Base-by-base conservation (phyloP, 37 sponge, comb jelly and placozoan genomes). In the Axinella damicornis region DNA sequence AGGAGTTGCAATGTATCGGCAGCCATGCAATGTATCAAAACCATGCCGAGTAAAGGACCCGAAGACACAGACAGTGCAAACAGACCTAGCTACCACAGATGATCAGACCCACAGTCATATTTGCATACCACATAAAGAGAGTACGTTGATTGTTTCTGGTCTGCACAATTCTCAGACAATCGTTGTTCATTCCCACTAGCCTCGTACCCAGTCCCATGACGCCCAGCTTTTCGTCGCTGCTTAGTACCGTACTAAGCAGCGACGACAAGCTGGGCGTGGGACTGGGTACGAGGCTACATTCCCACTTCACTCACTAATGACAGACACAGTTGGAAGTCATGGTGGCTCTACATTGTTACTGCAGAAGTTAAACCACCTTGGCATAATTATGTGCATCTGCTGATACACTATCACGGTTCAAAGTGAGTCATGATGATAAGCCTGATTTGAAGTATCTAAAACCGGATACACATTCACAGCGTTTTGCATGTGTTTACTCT, bases 341-440 rank as follows among this genome's bases (percentile, higher is more conserved):
- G 79, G 79, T 38, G 79, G 79, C 53, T 64, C 79, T 21, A 5
- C 39, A 37, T 53, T 79, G 37, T 34, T 79, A 25, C 37, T 79
- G 25, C 28, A 58, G 22, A 33, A 34, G 2, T 65, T 79, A 33
- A 79, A 79, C 31, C 38, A 52, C 13, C 21, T 79, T 11, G 79
- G 79, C 15, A 30, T n/a, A n/a, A n/a, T n/a, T 79, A 30, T 79
- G 79, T 58, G 33, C 79, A 2, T 79, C 79, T 30, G 28, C 22
- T 1, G 79, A 79, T 65, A 58, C 63, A 33, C 78, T 79, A 30
- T n/a, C 39, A 37, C 79, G 79, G 14, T 79, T 64, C 38, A 62
- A 36, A 37, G 65, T 65, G 2, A 18, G 1, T 62, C 5, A 12
- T 22, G 41, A 22, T 38, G 28, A 18, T 2, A 31, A 56, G 19